Conservation (phyloP, 2,888 invertebrate genomes). For the Andricus quercusramuli region DNA sequence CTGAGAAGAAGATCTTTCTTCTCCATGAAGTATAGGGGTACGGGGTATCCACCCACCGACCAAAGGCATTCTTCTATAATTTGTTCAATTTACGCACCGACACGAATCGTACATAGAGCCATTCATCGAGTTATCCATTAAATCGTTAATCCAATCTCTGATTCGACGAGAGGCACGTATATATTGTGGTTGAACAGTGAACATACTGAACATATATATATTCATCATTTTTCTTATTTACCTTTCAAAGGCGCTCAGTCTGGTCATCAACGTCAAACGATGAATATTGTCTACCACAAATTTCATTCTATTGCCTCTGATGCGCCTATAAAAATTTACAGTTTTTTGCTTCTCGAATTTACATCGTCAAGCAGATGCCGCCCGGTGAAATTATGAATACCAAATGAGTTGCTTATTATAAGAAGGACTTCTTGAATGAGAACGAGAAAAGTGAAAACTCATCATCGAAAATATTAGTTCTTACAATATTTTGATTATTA, state of each 20-base stretch:
- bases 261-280: conserved; percentile 6
- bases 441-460: background rate
- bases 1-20: conserved; percentile 28
- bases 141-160: conserved; percentile 72
- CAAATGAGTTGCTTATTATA: background rate
- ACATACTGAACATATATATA: background rate
- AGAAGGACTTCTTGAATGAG: background rate
- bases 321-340: conserved; percentile 1
- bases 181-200: background rate
- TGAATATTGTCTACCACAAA: conserved; percentile 9
- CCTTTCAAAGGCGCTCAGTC: conserved; percentile 30
- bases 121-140: conserved; percentile 74
- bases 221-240: conserved; percentile 12
- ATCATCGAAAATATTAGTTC: background rate
- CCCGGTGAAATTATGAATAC: conserved; percentile 19
- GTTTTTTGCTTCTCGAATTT: conserved; percentile 15
- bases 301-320: conserved; percentile 18
- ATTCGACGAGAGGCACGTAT: conserved; percentile 57
- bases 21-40: conserved; percentile 51
- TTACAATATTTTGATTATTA: background rate
- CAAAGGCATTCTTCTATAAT: conserved; percentile 75
- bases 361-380: background rate
- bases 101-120: conserved; percentile 68
- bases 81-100: conserved; percentile 76
- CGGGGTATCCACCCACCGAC: conserved; percentile 65